phyloP scores from a whole-genome alignment of 2,113 vertebrate genomes.

The Choloepus hoffmanni region DNA sequence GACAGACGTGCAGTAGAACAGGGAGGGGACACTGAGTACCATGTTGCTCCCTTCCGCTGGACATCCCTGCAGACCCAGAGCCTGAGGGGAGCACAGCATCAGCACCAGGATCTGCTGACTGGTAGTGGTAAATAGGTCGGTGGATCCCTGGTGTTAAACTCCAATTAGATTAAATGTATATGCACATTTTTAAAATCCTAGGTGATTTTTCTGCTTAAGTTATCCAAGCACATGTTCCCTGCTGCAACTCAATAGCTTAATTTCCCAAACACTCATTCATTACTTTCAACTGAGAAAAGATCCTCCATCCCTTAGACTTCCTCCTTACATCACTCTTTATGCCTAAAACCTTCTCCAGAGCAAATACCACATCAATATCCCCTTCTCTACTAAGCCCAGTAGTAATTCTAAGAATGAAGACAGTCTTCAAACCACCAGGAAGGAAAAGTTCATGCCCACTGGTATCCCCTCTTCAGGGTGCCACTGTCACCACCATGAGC shows the following conservation, averaged over 20 bases:
- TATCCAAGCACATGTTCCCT: not conserved
- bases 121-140: not conserved
- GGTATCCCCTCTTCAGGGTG: not conserved
- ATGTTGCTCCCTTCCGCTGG: not conserved
- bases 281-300: conserved; percentile 35
- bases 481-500: not conserved
- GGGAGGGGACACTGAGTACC: not conserved
- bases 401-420: conserved; percentile 14
- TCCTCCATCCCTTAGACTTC: not conserved
- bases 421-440: not conserved
- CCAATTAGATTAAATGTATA: not conserved
- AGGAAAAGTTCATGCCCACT: not conserved
- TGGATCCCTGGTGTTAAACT: not conserved
- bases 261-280: not conserved
- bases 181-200: not conserved
- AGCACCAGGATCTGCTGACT: not conserved
- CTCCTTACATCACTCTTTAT: not conserved
- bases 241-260: not conserved
- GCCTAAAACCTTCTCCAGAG: not conserved
- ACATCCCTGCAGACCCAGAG: not conserved
- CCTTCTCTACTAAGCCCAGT: not conserved
- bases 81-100: fast-evolving
- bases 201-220: not conserved
- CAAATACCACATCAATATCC: not conserved
- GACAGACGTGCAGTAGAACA: fast-evolving